Conservation (phyloP, 2,113 vertebrate genomes). For the Dasypus novemcinctus region DNA sequence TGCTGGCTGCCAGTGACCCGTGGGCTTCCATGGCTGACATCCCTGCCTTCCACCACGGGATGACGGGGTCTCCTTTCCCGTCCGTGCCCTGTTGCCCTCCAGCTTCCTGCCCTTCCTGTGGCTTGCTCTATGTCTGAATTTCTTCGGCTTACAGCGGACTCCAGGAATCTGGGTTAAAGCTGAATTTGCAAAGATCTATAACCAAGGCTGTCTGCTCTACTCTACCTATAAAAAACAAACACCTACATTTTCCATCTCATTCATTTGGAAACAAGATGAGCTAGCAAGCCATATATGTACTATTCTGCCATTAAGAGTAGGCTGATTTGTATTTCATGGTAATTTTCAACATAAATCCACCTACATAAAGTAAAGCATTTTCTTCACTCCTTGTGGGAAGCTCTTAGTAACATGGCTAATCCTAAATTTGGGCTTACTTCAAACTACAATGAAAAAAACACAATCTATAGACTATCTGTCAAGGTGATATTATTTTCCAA, state of each 20-base stretch:
- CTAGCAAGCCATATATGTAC: not conserved
- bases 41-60: too few species aligned
- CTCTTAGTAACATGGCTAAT: slow-evolving; percentile 59
- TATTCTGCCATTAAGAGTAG: slow-evolving; percentile 16
- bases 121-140: too few species aligned
- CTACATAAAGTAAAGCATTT: slow-evolving; percentile 9
- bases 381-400: slow-evolving; percentile 31
- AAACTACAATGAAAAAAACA: slow-evolving; percentile 61
- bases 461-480: slow-evolving; percentile 77
- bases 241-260: not conserved
- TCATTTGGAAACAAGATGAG: not conserved
- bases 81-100: too few species aligned
- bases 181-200: not conserved
- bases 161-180: too few species aligned
- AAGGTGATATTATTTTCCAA: slow-evolving; percentile 70
- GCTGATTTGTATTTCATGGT: slow-evolving; percentile 19
- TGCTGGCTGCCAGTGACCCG: too few species aligned
- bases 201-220: not conserved
- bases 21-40: too few species aligned
- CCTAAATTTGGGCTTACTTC: slow-evolving; percentile 58
- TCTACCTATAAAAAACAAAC: not conserved
- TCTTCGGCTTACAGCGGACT: too few species aligned
- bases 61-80: too few species aligned
- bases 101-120: too few species aligned
- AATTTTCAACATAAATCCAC: slow-evolving; percentile 36